phyloP scores from a whole-genome alignment of 2,113 vertebrate genomes.

The Psettodes erumei region DNA sequence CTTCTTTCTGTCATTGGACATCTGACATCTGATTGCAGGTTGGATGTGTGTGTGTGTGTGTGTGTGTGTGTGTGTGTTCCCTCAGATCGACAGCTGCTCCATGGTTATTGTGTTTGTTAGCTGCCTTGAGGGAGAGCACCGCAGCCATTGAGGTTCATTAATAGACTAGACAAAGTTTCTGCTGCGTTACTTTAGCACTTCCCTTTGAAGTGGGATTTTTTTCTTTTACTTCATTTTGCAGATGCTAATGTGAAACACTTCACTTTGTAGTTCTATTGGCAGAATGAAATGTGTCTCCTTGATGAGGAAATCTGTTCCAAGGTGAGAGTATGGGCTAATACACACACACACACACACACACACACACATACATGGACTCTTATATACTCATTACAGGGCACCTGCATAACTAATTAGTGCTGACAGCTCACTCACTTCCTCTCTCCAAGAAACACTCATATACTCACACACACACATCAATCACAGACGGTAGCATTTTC shows the following conservation, averaged over 20 bases:
- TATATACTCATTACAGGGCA: conserved; percentile 54
- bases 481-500: conserved; percentile 78
- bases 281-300: conserved; percentile 41
- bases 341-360: conserved; percentile 7
- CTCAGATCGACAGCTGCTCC: conserved; percentile 34
- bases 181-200: conserved; percentile 8
- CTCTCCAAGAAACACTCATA: conserved; percentile 42
- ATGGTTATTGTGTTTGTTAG: conserved; percentile 22
- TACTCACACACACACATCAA: conserved; percentile 57
- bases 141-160: conserved; percentile 39
- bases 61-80: no score
- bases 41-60: no score
- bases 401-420: conserved; percentile 72
- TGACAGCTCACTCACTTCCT: conserved; percentile 56
- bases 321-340: conserved; percentile 4
- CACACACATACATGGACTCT: background rate
- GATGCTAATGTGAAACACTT: conserved; percentile 50
- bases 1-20: background rate
- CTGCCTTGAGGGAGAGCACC: conserved; percentile 5
- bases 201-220: conserved; percentile 44
- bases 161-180: conserved; percentile 25
- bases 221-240: conserved; percentile 34
- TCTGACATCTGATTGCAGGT: no score
- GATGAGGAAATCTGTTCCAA: conserved; percentile 44
- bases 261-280: conserved; percentile 55